These are phyloP conservation scores for Siniperca obscura DNA, from an alignment of 2,797 vertebrate genomes.

Conservation along the genomic window DNA sequence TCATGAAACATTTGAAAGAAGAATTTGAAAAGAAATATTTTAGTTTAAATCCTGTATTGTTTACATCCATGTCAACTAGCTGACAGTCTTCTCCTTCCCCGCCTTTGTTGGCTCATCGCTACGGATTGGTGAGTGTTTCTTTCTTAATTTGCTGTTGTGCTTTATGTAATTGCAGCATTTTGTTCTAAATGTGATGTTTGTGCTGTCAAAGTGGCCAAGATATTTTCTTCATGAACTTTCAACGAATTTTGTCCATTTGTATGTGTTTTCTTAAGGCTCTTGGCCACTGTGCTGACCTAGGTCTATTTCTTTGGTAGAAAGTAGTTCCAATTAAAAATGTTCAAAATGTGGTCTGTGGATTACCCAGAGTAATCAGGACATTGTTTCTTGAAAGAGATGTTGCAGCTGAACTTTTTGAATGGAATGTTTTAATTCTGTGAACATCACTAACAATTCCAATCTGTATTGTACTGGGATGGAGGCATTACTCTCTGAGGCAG, in stretches of 20 bases:
- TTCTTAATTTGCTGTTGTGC: not conserved
- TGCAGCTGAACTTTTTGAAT: not conserved
- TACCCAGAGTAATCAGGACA: not conserved
- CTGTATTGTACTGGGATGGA: too few relatives aligned
- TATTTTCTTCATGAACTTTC: not conserved
- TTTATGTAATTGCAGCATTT: not conserved
- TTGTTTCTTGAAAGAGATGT: constrained; percentile 2
- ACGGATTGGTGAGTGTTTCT: too few relatives aligned
- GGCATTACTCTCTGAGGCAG: too few relatives aligned
- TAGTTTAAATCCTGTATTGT: not conserved
- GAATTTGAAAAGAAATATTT: too few relatives aligned
- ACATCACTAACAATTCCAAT: not conserved
- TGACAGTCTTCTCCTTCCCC: not conserved
- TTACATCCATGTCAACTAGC: not conserved
- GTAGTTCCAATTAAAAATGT: not conserved
- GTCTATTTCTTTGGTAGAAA: not conserved
- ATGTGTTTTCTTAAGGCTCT: not conserved
- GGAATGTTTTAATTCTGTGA: not conserved
- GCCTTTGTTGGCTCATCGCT: too few relatives aligned
- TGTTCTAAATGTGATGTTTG: not conserved
- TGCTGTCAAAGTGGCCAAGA: not conserved
- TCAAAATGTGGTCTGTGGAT: not conserved
- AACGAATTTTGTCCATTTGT: not conserved
- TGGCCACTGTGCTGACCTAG: not conserved
- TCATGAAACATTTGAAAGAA: not conserved